Evolutionary conservation across 2,113 vertebrate genomes (phyloP).

Genomic region (Cacatua alba): DNA sequence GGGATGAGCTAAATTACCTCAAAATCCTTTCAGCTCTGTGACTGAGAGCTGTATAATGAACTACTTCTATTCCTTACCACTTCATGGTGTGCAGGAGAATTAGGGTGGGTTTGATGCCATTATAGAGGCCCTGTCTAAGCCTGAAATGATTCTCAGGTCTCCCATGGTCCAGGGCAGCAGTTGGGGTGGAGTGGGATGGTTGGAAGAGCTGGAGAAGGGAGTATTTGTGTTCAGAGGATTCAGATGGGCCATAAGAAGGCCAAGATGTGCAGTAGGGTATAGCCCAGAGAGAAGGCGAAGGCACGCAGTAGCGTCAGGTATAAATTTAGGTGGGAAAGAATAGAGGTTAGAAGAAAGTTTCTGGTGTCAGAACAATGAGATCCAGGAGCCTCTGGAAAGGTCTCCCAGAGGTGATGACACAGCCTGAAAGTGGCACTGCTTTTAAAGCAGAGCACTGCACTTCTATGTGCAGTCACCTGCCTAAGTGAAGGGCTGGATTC

Average conservation of each 20-base stretch:
- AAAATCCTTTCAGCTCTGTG: neutral
- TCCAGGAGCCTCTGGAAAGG: neutral
- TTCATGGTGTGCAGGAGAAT: neutral
- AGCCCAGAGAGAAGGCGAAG: neutral
- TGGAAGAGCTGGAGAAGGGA: neutral
- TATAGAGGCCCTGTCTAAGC: neutral
- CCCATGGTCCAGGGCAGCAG: neutral
- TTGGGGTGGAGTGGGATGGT: fast-evolving
- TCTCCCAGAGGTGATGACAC: neutral
- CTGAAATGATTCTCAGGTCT: neutral
- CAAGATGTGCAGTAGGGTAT: neutral
- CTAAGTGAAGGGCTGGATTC: neutral
- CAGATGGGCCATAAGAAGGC: neutral
- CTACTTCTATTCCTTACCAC: neutral
- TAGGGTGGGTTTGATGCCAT: neutral
- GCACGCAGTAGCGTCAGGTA: fast-evolving
- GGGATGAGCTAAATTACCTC: neutral
- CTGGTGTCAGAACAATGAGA: neutral
- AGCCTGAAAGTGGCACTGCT: neutral
- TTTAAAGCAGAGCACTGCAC: neutral
- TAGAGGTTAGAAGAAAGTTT: neutral
- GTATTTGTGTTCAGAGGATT: neutral
- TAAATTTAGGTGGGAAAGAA: neutral
- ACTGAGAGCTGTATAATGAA: neutral
- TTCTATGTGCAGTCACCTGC: neutral